phyloP scores from a whole-genome alignment of 2,113 vertebrate species.

The Sander vitreus region DNA sequence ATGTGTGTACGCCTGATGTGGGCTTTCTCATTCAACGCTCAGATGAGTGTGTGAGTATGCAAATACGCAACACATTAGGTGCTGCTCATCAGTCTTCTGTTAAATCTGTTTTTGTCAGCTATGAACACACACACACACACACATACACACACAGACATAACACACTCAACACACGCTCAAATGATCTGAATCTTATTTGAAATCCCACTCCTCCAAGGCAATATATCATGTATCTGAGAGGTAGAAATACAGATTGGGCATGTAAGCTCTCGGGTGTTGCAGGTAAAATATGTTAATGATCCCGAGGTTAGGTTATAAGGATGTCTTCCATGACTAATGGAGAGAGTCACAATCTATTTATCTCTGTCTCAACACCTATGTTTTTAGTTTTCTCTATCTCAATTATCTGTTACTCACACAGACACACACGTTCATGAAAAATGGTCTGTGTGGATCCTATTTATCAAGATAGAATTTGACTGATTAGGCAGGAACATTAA shows the following conservation, averaged over 20 bases:
- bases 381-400: neutral
- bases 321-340: slow-evolving; percentile 65
- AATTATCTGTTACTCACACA: slow-evolving; percentile 13
- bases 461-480: slow-evolving; percentile 42
- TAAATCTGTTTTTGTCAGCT: slow-evolving; percentile 52
- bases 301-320: slow-evolving; percentile 50
- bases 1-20: slow-evolving; percentile 13
- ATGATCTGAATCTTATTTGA: slow-evolving; percentile 38
- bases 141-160: neutral
- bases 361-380: slow-evolving; percentile 32
- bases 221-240: slow-evolving; percentile 27
- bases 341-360: slow-evolving; percentile 38
- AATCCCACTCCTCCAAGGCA: slow-evolving; percentile 14
- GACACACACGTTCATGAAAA: neutral
- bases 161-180: neutral
- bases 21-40: slow-evolving; percentile 31
- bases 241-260: slow-evolving; percentile 10
- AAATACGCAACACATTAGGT: slow-evolving; percentile 64
- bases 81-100: slow-evolving; percentile 58
- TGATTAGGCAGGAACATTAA: slow-evolving; percentile 32
- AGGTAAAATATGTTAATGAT: slow-evolving; percentile 63
- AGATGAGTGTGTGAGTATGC: slow-evolving; percentile 58
- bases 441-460: slow-evolving; percentile 17
- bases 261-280: slow-evolving; percentile 14
- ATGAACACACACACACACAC: slow-evolving; percentile 4